Evolutionary conservation across 92 coral and sea anemone species (phyloP).

Genomic region (Porites evermanni): DNA sequence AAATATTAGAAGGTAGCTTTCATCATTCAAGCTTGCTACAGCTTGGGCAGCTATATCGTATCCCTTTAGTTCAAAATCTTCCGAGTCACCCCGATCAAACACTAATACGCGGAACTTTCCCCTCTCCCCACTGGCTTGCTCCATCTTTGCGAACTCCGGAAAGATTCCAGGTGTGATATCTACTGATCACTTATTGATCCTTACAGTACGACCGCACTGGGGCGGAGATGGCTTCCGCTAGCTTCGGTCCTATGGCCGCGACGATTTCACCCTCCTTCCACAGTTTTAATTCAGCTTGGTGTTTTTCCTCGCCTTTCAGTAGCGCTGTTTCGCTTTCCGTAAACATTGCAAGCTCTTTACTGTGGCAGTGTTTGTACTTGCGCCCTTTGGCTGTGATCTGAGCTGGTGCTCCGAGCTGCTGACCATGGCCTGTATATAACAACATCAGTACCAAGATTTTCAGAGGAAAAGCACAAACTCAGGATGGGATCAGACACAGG

Average conservation of each 20-base stretch:
- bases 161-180: slow-evolving; percentile 9
- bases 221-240: background rate
- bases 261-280: background rate
- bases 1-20: background rate
- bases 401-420: slow-evolving; percentile 1
- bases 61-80: too few species aligned
- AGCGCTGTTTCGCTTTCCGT: background rate
- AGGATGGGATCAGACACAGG: too few species aligned
- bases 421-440: slow-evolving; percentile 4
- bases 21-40: background rate
- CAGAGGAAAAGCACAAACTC: background rate
- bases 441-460: background rate
- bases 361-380: background rate
- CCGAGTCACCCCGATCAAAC: background rate
- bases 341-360: slow-evolving; percentile 4
- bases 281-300: background rate
- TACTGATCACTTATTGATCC: background rate
- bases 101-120: background rate
- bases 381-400: background rate
- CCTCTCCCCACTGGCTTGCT: slow-evolving; percentile 11
- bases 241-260: slow-evolving; percentile 15
- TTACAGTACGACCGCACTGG: background rate
- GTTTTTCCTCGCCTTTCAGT: background rate
- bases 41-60: background rate
- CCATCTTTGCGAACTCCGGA: background rate